phyloP scores from a whole-genome alignment of 2,888 invertebrate genomes.

The Malachius bipustulatus region DNA sequence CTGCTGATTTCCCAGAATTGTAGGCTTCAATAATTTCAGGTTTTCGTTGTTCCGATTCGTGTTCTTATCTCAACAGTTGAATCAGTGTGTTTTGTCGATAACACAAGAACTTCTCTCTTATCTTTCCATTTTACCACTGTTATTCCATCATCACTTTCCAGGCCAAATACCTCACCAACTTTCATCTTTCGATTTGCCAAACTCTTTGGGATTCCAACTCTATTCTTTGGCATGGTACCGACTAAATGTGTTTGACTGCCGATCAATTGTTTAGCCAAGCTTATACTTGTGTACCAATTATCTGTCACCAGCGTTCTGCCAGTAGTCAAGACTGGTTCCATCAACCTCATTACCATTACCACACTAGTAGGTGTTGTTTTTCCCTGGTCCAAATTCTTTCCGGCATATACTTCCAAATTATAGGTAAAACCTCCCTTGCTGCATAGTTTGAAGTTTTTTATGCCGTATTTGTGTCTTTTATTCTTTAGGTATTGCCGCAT shows the following conservation, averaged over 20 bases:
- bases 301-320: too few relatives aligned
- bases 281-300: too few relatives aligned
- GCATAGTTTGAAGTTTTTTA: slow-evolving; percentile 9
- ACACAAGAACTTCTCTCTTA: slow-evolving; percentile 23
- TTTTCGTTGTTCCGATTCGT: slow-evolving; percentile 13
- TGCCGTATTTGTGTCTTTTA: slow-evolving; percentile 9
- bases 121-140: slow-evolving; percentile 26
- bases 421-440: slow-evolving; percentile 7
- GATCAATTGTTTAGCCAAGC: too few relatives aligned
- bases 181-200: too few relatives aligned
- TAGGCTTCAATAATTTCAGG: slow-evolving; percentile 18
- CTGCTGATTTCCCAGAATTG: slow-evolving; percentile 22
- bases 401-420: slow-evolving; percentile 7
- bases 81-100: slow-evolving; percentile 23
- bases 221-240: too few relatives aligned
- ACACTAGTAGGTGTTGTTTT: too few relatives aligned
- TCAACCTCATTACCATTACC: slow-evolving; percentile 6
- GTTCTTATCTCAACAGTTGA: slow-evolving; percentile 17
- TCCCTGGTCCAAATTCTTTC: slow-evolving; percentile 4
- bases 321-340: too few relatives aligned
- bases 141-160: slow-evolving; percentile 13
- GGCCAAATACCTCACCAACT: slow-evolving; percentile 5
- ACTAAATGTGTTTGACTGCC: too few relatives aligned
- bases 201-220: too few relatives aligned
- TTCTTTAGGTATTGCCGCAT: slow-evolving; percentile 9